Conservation (phyloP, 2,888 invertebrate genomes). For the Machimus rusticus region DNA sequence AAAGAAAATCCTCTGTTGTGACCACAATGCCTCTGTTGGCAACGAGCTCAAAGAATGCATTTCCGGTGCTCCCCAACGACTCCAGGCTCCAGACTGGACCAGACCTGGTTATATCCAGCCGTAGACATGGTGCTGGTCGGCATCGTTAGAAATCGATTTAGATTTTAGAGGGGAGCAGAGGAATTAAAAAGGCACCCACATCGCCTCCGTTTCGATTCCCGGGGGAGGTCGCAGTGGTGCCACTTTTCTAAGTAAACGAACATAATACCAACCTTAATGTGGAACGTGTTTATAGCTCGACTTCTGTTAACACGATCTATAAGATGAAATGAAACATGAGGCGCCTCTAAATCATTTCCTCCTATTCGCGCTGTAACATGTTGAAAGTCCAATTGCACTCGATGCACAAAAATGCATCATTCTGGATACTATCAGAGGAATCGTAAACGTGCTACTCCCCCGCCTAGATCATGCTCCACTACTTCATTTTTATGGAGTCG, state of each 20-base stretch:
- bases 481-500: not conserved
- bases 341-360: not conserved
- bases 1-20: not conserved
- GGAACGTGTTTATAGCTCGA: not conserved
- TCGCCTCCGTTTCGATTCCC: not conserved
- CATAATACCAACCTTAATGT: not conserved
- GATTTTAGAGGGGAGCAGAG: not conserved
- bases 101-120: not conserved
- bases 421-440: not conserved
- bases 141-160: not conserved
- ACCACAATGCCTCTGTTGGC: not conserved
- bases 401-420: not conserved
- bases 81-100: not conserved
- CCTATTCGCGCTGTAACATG: not conserved
- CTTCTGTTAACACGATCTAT: not conserved
- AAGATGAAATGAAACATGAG: not conserved
- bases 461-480: not conserved
- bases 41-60: not conserved
- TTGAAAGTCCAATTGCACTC: not conserved
- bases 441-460: not conserved
- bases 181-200: not conserved
- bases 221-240: not conserved
- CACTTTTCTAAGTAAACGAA: not conserved
- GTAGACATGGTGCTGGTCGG: not conserved
- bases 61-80: not conserved